Evolutionary conservation across 1,140 invertebrate species (phyloP).

Genomic region (Oscheius sp.): DNA sequence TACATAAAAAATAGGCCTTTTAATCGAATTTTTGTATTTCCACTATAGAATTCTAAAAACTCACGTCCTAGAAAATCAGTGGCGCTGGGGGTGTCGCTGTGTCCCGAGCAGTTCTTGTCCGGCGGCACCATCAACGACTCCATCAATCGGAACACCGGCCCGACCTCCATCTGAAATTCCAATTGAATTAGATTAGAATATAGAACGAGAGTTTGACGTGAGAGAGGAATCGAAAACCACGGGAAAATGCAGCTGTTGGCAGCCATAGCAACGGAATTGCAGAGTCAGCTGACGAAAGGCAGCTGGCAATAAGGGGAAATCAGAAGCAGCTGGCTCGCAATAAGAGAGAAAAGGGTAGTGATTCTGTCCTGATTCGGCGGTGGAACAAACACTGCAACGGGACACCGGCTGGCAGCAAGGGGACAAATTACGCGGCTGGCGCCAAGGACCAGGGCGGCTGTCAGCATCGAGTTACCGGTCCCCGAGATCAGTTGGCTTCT

Average conservation of each 20-base stretch:
- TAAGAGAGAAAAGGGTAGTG: background rate
- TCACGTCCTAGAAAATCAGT: constrained; percentile 20
- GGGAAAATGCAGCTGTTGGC: no score
- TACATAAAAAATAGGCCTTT: no score
- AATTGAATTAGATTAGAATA: background rate
- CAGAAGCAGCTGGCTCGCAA: background rate
- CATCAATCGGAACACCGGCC: constrained; percentile 9
- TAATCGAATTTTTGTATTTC: background rate
- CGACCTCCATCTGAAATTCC: constrained; percentile 6
- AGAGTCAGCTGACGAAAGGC: background rate
- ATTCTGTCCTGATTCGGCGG: no score
- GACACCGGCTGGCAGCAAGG: no score
- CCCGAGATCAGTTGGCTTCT: no score
- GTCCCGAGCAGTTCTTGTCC: constrained; percentile 20
- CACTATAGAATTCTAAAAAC: background rate
- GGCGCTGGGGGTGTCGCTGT: constrained; percentile 16
- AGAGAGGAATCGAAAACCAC: no score
- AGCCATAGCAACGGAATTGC: background rate
- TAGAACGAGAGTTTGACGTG: background rate
- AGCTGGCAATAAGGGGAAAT: background rate
- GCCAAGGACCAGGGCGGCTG: no score
- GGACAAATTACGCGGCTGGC: no score
- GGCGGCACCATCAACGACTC: constrained; percentile 23
- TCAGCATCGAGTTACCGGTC: no score
- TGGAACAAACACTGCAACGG: no score